Evolutionary conservation across 2,113 vertebrate species (phyloP), one percentile per base, ranked within the genome.

Genomic region (Pica pica): DNA sequence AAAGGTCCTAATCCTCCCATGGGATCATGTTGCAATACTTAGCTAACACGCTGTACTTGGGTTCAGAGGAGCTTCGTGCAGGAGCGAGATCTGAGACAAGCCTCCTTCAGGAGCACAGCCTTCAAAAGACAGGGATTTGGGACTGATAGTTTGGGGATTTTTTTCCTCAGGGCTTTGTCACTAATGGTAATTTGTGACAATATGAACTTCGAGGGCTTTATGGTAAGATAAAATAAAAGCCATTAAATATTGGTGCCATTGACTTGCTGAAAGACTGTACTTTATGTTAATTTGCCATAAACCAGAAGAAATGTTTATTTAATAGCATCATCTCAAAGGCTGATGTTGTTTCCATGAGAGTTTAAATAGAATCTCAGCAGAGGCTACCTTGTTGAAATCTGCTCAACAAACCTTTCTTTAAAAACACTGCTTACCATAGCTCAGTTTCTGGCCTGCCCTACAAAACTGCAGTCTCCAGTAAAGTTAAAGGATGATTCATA

Each of bases 401-500:
- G 65, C 31, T 91, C 78, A 73, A 2, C 20, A 33, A 65, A 27
- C 8, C 31, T 61, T 78, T 69, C 49, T 46, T 83, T 67, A 59
- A 84, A 81, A 92, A 31, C 31, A 13, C 9, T 9, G 6, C 60
- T 63, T 71, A 27, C 24, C 20, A 26, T 4, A 24, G 55, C 63
- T 95, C 49, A 4, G 35, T 41, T 78, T 59, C 60, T 85, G 41
- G 44, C 56, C 53, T 50, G 30, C 47, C 73, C 31, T 74, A 49
- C 49, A 59, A 39, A 53, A 57, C 9, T 47, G 44, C 30, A 11
- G 50, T 86, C 55, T 7, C 65, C 12, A 2, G 74, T 87, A 63
- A 91, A 95, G 90, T 91, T 94, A 65, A 93, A 85, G 75, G 82
- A 81, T 87, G 95, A 96, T 95, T 95, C 95, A 90, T 87, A 59